phyloP scores from a whole-genome alignment of 2,888 invertebrate genomes.

The Mystacides longicornis region DNA sequence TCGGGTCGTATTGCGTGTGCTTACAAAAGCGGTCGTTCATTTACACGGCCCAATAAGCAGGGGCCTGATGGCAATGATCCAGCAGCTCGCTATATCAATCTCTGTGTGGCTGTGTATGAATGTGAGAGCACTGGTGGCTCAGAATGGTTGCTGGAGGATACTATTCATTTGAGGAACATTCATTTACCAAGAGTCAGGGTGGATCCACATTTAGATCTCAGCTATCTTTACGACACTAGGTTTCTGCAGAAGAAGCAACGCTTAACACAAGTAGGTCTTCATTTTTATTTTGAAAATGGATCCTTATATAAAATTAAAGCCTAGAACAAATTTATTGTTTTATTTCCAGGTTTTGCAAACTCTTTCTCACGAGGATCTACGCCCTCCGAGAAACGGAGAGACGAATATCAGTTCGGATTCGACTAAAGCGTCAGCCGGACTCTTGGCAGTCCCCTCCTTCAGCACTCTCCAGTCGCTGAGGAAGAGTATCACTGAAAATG shows the following conservation, averaged over 20 bases:
- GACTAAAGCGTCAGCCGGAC: conserved; percentile 43
- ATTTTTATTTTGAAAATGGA: no score
- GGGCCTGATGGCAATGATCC: conserved; percentile 46
- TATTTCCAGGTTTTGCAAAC: conserved; percentile 59
- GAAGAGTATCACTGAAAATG: conserved; percentile 84
- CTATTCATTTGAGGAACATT: conserved; percentile 88
- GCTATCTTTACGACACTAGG: conserved; percentile 72
- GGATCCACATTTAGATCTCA: conserved; percentile 75
- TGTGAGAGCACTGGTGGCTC: conserved; percentile 97
- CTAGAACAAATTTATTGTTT: neutral
- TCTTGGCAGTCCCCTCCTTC: conserved; percentile 84
- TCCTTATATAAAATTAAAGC: no score
- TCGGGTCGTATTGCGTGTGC: conserved; percentile 96
- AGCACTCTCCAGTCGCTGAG: conserved; percentile 81
- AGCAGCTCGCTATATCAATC: conserved; percentile 76
- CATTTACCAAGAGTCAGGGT: conserved; percentile 75
- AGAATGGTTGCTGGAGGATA: conserved; percentile 92
- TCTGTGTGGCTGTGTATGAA: conserved; percentile 95
- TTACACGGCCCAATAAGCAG: conserved; percentile 57
- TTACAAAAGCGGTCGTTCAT: conserved; percentile 88
- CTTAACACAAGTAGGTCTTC: conserved; percentile 63
- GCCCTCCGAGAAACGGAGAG: conserved; percentile 49
- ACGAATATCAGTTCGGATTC: conserved; percentile 49
- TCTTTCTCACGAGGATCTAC: conserved; percentile 68
- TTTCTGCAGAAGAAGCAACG: conserved; percentile 77